Base-by-base conservation (phyloP, 1,140 invertebrate genomes). In the Adoxophyes honmai region DNA sequence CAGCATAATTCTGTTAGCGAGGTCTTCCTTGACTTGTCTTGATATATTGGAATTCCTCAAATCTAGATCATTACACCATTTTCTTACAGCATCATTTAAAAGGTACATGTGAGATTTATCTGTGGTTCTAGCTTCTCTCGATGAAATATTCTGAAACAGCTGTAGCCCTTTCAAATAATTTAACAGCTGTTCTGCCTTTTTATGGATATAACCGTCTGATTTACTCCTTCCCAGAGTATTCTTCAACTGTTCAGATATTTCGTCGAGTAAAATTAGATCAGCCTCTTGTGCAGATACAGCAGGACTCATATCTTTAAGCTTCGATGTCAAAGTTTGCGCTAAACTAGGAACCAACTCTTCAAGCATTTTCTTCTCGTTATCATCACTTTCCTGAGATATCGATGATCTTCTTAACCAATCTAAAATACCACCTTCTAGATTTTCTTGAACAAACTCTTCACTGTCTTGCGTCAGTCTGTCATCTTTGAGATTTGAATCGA, bases 1-100 rank as follows among this genome's bases (percentile, higher is more conserved):
- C 33, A 57, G 60, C 7, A 69, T 35, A 13, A 75, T 21, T 48
- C 55, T 63, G 18, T 21, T 63, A 15, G 60, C 61, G 10, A 75
- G 16, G n/a, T 64, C 51, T 64, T 68, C 59, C 52, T 60, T 73
- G 4, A 70, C 38, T 16, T 10, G 51, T 44, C 57, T 52, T 11
- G 36, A 15, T 48, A 54, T 61, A 58, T 64, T 51, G 5, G 15
- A 62, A 7, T 64, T 52, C 54, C 42, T 9, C 51, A 69, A 52
- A 4, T 60, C 66, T 39, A 71, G 57, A 28, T 54, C 53, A 8
- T 65, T 38, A 56, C 60, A 68, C 42, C 39, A 59, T 38, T 54
- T 34, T 54, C 55, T 35, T 55, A 33, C 8, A 52, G 8, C 18
- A 36, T 44, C 21, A 42, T 10, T 34, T 34, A 51, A 34, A 21